Evolutionary conservation across 2,797 vertebrate species (phyloP).

Genomic region (Argya squamiceps): DNA sequence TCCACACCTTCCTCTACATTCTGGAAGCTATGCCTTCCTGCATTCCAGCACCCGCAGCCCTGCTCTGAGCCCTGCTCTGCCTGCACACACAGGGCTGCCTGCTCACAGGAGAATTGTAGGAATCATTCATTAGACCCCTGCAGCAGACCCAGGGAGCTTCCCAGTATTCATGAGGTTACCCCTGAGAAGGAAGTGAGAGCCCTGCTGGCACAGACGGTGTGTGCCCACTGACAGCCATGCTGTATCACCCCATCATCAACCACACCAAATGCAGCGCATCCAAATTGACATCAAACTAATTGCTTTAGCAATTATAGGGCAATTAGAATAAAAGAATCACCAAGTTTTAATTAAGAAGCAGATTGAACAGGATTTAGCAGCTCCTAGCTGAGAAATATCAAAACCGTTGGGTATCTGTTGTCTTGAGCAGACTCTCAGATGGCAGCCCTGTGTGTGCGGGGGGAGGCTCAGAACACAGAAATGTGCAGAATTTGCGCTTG

Average conservation of each 20-base stretch:
- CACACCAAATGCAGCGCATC: not conserved
- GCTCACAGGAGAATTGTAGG: not conserved
- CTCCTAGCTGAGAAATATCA: slow-evolving; percentile 44
- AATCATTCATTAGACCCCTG: not conserved
- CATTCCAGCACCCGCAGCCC: not conserved
- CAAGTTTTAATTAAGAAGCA: slow-evolving; percentile 65
- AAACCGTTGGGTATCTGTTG: not conserved
- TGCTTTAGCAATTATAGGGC: slow-evolving; percentile 62
- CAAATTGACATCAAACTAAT: slow-evolving; percentile 47
- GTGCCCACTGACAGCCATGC: slow-evolving; percentile 11
- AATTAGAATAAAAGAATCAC: slow-evolving; percentile 65
- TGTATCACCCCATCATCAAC: not conserved
- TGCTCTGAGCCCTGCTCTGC: not conserved
- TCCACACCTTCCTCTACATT: not conserved
- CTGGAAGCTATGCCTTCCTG: not conserved
- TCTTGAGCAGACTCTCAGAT: slow-evolving; percentile 41
- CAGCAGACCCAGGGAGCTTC: not conserved
- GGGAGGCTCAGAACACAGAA: not conserved
- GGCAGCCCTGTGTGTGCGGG: not conserved
- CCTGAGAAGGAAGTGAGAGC: not conserved
- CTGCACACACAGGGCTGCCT: too few species aligned
- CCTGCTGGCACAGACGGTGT: not conserved
- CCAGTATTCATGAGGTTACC: not conserved
- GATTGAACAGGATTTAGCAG: slow-evolving; percentile 64
- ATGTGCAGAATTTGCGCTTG: slow-evolving; percentile 28